Base-by-base conservation (phyloP, 2,888 invertebrate genomes). In the Ischnura elegans region DNA sequence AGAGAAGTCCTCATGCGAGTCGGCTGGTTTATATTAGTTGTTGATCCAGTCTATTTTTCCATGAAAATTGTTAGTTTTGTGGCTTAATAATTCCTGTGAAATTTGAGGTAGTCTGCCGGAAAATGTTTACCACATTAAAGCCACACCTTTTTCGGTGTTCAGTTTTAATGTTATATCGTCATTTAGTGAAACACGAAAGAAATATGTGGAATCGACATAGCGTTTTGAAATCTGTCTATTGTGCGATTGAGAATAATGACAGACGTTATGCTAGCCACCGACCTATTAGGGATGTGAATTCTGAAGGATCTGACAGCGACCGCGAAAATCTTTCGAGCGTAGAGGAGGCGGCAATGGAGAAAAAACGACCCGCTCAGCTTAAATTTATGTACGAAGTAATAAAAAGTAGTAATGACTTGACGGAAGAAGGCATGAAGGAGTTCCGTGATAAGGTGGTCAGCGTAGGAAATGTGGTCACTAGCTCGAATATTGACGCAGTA, bases 401-500 rank as follows among this genome's bases (percentile, higher is more conserved):
- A 0, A 51, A 36, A 42, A 93, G 76, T 42, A 66, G 61, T 29
- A 76, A 93, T 13, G 93, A 87, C 19, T 90, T 94, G 19, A 85
- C 94, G 8, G 43, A 66, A 43, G 94, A 94, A 5, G 94, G 95
- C 90, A 97, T 97, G 97, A 94, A 95, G 5, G 93, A 94, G 85
- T 94, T 97, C 36, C 97, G 96, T 95, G 95, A 95, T 55, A 95
- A 96, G 94, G 94, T 97, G 87, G 95, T 97, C 29, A 95, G 95
- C 0, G 95, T 95, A 94, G 95, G 94, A 86, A 96, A 96, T n/a
- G 95, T 95, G 55, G 95, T 97, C 25, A 97, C 96, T 87, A 94
- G 95, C 84, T 96, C 96, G 84, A 97, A 97, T 95, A 96, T 97
- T 55, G 97, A 98, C 96, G 97, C 97, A 61, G 95, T 97, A 0